These are phyloP conservation scores for Exocentrus adspersus DNA, from an alignment of 2,888 invertebrate species.

Conservation along the genomic window DNA sequence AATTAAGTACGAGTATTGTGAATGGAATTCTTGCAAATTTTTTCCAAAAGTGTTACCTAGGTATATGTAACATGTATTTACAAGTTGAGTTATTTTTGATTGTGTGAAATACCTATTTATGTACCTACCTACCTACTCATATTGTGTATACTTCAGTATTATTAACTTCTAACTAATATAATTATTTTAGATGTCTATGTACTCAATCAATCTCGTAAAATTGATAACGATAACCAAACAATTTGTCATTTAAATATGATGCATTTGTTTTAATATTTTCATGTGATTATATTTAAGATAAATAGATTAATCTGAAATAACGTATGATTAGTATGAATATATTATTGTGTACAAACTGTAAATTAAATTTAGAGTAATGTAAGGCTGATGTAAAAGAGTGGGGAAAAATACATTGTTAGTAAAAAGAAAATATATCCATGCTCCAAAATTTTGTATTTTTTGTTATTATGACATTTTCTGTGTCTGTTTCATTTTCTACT, in stretches of 20 bases:
- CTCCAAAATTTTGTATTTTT: too few species aligned
- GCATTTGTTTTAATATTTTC: conserved; percentile 17
- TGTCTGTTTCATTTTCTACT: too few species aligned
- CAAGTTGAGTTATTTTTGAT: background rate
- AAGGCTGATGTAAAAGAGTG: background rate
- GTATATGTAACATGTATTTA: background rate
- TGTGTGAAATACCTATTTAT: background rate
- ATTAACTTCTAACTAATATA: conserved; percentile 8
- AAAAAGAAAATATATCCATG: too few species aligned
- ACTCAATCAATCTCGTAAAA: background rate
- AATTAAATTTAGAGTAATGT: conserved; percentile 9
- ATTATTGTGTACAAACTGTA: conserved; percentile 35
- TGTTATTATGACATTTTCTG: too few species aligned
- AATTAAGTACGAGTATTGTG: too few species aligned
- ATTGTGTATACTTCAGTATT: conserved; percentile 9
- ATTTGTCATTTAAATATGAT: conserved; percentile 5
- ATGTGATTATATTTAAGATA: conserved; percentile 18
- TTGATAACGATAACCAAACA: background rate
- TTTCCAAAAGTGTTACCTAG: too few species aligned
- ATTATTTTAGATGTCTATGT: conserved; percentile 1
- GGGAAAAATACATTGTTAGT: too few species aligned
- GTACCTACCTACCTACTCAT: background rate
- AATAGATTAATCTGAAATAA: conserved; percentile 2
- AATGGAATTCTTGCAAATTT: background rate
- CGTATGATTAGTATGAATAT: conserved; percentile 11